phyloP scores from a whole-genome alignment of 2,888 invertebrate genomes.

The Drosophila silvestris region DNA sequence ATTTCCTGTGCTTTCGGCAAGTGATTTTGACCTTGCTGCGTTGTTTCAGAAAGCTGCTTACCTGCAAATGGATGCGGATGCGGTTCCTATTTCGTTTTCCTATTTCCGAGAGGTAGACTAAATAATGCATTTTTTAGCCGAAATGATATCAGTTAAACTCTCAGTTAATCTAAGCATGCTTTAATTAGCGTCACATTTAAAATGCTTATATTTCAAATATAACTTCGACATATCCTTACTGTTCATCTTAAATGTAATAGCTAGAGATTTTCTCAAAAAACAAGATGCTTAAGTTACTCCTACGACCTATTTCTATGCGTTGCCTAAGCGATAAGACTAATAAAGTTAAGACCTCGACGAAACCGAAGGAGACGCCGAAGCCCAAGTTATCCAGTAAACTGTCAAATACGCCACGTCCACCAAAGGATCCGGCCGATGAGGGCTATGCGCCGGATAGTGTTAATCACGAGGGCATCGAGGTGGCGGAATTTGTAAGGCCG shows the following conservation, averaged over 20 bases:
- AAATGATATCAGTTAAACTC: neutral
- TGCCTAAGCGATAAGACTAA: neutral
- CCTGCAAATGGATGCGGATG: neutral
- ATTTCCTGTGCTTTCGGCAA: constrained; percentile 17
- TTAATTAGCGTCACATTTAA: neutral
- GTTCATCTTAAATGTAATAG: neutral
- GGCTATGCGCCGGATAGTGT: constrained; percentile 70
- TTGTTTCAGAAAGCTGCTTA: constrained; percentile 1
- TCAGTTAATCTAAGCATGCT: neutral
- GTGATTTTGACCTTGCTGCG: constrained; percentile 1
- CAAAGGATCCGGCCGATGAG: constrained; percentile 79
- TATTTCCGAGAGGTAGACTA: neutral
- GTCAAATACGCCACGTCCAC: constrained; percentile 72
- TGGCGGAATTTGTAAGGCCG: constrained; percentile 60
- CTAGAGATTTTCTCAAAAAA: neutral
- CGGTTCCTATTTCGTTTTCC: neutral
- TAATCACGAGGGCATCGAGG: constrained; percentile 60
- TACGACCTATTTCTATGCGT: neutral
- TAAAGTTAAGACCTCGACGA: neutral
- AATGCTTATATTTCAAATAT: neutral
- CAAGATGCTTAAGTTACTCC: constrained; percentile 23
- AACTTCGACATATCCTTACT: neutral
- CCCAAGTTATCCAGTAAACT: constrained; percentile 28
- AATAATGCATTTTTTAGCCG: too few relatives aligned
- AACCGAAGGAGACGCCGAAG: neutral